phyloP scores from a whole-genome alignment of 1,140 invertebrate species.

The Eriocheir sinensis region DNA sequence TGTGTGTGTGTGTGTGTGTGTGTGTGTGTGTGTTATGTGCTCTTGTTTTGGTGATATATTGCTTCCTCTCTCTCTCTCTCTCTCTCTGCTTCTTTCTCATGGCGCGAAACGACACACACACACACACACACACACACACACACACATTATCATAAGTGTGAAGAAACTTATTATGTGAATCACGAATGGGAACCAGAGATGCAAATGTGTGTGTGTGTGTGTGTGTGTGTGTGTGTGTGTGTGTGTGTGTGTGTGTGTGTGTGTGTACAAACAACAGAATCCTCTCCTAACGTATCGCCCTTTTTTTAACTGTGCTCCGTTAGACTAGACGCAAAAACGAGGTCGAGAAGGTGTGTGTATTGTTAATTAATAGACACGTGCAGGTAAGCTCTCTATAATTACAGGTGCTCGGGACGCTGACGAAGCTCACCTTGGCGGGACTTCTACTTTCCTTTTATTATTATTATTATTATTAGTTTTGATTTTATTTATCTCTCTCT shows the following conservation, averaged over 20 bases:
- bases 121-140: neutral
- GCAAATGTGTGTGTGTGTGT: slow-evolving; percentile 29
- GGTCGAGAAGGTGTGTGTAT: neutral
- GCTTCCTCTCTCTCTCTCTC: neutral
- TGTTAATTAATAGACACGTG: neutral
- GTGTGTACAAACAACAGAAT: no score
- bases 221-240: slow-evolving; percentile 54
- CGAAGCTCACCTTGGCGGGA: neutral
- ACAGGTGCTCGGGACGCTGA: neutral
- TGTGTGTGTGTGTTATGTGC: neutral
- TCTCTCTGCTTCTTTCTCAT: slow-evolving; percentile 11
- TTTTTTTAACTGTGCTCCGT: no score
- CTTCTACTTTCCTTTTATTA: no score
- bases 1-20: no score
- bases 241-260: slow-evolving; percentile 51
- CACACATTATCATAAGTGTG: no score
- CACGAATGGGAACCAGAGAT: neutral
- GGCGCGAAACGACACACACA: no score
- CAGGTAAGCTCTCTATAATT: neutral
- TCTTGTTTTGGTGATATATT: neutral
- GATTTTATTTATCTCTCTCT: no score
- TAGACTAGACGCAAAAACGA: neutral
- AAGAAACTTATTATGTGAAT: no score
- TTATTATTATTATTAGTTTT: no score
- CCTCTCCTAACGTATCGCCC: no score